Percentiles rank a stretch among this genome's conserved stretches.
phyloP scores from a whole-genome alignment of 2,888 invertebrate genomes.

The Lumbricus terrestris region DNA sequence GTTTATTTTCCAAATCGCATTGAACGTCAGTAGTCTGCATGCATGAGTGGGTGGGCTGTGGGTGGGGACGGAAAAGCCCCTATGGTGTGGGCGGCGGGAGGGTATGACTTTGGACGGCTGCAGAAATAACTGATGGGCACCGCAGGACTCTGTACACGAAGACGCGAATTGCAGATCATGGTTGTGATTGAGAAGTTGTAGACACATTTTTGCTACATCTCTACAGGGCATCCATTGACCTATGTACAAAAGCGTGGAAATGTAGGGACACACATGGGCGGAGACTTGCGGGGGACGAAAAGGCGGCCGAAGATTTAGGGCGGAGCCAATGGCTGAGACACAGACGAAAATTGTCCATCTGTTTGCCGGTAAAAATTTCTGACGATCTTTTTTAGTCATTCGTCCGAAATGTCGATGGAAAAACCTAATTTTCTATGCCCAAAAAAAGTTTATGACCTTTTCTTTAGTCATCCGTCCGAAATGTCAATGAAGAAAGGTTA shows the following conservation, averaged over 20 bases:
- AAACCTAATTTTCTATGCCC: too few species aligned
- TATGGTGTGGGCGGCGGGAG: not conserved
- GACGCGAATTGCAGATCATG: not conserved
- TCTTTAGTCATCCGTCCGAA: too few species aligned
- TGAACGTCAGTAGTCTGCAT: not conserved
- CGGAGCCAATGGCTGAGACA: too few species aligned
- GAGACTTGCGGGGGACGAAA: too few species aligned
- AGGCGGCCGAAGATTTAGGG: too few species aligned
- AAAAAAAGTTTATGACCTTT: too few species aligned
- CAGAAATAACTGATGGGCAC: not conserved
- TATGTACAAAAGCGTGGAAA: not conserved
- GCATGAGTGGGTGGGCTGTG: not conserved
- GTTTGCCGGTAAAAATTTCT: too few species aligned
- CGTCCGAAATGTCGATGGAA: too few species aligned
- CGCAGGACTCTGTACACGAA: not conserved
- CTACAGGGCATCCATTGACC: not conserved
- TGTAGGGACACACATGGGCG: not conserved
- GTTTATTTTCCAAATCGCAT: not conserved
- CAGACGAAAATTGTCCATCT: too few species aligned
- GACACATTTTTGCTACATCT: not conserved
- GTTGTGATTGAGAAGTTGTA: not conserved
- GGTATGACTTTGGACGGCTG: not conserved
- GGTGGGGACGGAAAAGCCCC: not conserved
- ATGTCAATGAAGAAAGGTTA: too few species aligned
- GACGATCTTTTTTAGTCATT: too few species aligned